phyloP scores from a whole-genome alignment of 2,113 vertebrate species.

The Dermatemys mawii region DNA sequence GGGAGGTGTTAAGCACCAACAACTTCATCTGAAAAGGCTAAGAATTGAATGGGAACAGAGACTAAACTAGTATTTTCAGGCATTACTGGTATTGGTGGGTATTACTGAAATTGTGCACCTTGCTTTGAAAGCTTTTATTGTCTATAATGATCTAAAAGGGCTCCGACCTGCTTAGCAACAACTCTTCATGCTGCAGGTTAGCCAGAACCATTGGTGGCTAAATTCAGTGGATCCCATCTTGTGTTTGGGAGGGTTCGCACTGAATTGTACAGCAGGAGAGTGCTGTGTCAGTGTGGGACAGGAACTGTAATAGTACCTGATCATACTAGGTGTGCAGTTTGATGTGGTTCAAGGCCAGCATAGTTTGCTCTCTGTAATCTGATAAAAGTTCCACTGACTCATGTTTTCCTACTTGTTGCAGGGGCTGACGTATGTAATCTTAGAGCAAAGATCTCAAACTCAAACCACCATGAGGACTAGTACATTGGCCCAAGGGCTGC shows the following conservation, averaged over 20 bases:
- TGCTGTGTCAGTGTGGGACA: constrained; percentile 17
- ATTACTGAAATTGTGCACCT: not conserved
- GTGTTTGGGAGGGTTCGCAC: not conserved
- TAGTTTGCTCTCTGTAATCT: not conserved
- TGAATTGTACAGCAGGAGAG: not conserved
- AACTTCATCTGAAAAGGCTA: too few species aligned
- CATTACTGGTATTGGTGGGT: not conserved
- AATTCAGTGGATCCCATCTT: not conserved
- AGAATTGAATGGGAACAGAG: too few species aligned
- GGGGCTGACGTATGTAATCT: not conserved
- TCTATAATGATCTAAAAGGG: not conserved
- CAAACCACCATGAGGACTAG: too few species aligned
- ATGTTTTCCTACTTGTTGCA: not conserved
- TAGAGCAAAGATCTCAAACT: not conserved
- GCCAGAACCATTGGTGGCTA: not conserved
- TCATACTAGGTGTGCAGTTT: not conserved
- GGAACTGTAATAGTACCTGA: not conserved
- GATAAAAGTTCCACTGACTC: not conserved
- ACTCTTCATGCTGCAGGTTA: not conserved
- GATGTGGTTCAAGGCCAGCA: not conserved
- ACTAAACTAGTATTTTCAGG: too few species aligned
- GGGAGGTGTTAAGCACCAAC: too few species aligned
- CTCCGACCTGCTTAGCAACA: not conserved
- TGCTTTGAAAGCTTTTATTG: not conserved
- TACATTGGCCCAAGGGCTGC: too few species aligned